Evolutionary conservation across 2,888 invertebrate species (phyloP).

Genomic region (Drosophila suboccidentalis): DNA sequence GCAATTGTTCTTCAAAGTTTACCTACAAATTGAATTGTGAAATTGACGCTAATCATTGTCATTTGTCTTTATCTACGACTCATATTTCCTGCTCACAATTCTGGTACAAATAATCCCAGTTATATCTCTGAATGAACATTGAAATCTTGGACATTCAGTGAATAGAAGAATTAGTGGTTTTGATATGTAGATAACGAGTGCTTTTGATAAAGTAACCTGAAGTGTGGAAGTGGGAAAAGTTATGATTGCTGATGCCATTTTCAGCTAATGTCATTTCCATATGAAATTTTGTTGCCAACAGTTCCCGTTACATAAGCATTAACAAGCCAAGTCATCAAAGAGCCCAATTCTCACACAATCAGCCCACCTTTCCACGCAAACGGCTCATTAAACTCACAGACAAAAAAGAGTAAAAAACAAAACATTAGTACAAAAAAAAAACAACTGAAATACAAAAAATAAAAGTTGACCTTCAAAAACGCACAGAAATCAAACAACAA

Average conservation of each 20-base stretch:
- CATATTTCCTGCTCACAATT: background rate
- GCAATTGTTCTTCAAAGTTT: background rate
- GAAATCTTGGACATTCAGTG: background rate
- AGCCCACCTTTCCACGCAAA: conserved; percentile 64
- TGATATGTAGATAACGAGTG: background rate
- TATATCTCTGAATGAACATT: background rate
- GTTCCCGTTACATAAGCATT: conserved; percentile 54
- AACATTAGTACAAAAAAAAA: conserved; percentile 27
- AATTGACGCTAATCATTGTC: conserved; percentile 64
- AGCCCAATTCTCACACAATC: conserved; percentile 68
- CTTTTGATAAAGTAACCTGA: background rate
- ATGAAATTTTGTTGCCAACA: conserved; percentile 11
- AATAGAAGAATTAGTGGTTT: background rate
- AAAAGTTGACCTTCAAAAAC: conserved; percentile 79
- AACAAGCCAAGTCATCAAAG: conserved; percentile 41
- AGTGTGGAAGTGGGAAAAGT: background rate
- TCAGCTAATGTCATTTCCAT: conserved; percentile 1
- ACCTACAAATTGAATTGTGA: conserved; percentile 27
- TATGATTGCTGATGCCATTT: background rate
- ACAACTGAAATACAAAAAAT: conserved; percentile 49
- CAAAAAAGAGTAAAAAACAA: conserved; percentile 27
- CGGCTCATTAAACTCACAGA: conserved; percentile 71
- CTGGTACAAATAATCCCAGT: conserved; percentile 1
- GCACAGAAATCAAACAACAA: conserved; percentile 74
- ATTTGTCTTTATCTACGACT: conserved; percentile 54